Base-by-base conservation (phyloP, 2,113 vertebrate species). In the Meleagris gallopavo region DNA sequence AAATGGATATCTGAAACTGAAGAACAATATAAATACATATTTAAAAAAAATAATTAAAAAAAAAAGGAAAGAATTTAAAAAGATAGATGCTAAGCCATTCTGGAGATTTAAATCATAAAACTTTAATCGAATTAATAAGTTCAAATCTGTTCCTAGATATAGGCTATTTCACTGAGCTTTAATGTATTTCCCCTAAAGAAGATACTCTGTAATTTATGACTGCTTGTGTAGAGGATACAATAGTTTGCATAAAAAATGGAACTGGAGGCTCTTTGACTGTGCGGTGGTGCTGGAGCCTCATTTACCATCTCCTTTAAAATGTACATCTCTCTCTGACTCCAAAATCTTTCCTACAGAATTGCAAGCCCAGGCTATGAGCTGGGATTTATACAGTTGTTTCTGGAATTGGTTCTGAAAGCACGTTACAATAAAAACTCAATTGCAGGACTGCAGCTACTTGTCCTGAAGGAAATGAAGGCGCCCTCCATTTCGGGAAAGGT, bases 401-500 rank as follows among this genome's bases (percentile, higher is more conserved):
- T 62, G 20, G 82, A 95, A 90, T 38, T 88, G 65, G 27, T 93
- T 95, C 94, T 90, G 89, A 94, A 97, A 96, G 70, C 73, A 36
- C 0, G 0, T 1, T 10, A 36, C 34, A 36, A 43, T 71, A 70
- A 96, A 89, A 97, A 58, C 79, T 92, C 88, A 54, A 48, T 95
- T 67, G 61, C 55, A 69, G 80, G 84, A 62, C 72, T 93, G 36
- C 38, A 88, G 77, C 64, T 86, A 32, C 79, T 90, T 81, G 62
- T 97, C 90, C 89, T 88, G 72, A 50, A 94, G 93, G 89, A 86
- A 93, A 71, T 0, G 2, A 75, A 86, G 65, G 65, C 57, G 27
- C 71, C 71, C 69, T 80, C 2, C 1, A 24, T 93, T 95, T 97
- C 90, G 88, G 89, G 95, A 75, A 95, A 98, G 90, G 96, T 94